A percentile compares a stretch with the other conserved stretches of the same genome.
phyloP scores from a whole-genome alignment of 1,140 invertebrate genomes.

The Brachionus manjavacas region DNA sequence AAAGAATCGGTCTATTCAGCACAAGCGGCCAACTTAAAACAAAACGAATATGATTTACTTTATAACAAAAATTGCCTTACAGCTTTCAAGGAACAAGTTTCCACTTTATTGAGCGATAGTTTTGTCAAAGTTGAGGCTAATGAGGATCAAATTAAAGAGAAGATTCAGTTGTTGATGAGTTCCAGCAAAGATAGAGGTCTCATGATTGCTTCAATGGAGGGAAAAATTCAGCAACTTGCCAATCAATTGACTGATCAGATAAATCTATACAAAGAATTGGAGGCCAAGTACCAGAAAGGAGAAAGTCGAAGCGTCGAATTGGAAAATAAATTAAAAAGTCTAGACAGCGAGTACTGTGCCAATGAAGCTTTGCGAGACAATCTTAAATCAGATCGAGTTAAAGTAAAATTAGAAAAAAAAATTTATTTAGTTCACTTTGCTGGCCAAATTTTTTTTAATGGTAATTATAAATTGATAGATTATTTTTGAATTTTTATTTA shows the following conservation, averaged over 20 bases:
- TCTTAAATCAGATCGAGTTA: slow-evolving; percentile 53
- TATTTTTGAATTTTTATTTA: too few species aligned
- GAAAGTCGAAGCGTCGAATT: slow-evolving; percentile 50
- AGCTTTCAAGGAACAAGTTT: slow-evolving; percentile 51
- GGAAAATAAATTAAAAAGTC: slow-evolving; percentile 47
- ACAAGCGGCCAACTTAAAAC: slow-evolving; percentile 43
- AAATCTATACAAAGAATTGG: slow-evolving; percentile 48
- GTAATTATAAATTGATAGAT: too few species aligned
- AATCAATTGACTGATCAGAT: slow-evolving; percentile 53
- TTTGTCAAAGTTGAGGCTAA: slow-evolving; percentile 46
- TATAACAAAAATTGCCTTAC: slow-evolving; percentile 46
- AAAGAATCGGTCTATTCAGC: slow-evolving; percentile 47
- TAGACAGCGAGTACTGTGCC: slow-evolving; percentile 53
- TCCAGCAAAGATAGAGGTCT: slow-evolving; percentile 41
- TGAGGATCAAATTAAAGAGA: slow-evolving; percentile 52
- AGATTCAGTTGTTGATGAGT: slow-evolving; percentile 44
- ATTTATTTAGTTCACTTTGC: neutral
- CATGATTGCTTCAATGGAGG: slow-evolving; percentile 46
- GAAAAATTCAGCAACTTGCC: slow-evolving; percentile 49
- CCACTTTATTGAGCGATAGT: slow-evolving; percentile 48
- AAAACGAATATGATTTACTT: slow-evolving; percentile 46
- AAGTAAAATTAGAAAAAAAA: slow-evolving; percentile 45
- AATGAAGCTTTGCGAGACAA: slow-evolving; percentile 54
- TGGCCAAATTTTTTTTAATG: too few species aligned
- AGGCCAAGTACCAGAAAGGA: slow-evolving; percentile 47